Percentiles rank a stretch among this genome's conserved stretches.
phyloP scores from a whole-genome alignment of 1,140 invertebrate species.

The Potamilus streckersoni region DNA sequence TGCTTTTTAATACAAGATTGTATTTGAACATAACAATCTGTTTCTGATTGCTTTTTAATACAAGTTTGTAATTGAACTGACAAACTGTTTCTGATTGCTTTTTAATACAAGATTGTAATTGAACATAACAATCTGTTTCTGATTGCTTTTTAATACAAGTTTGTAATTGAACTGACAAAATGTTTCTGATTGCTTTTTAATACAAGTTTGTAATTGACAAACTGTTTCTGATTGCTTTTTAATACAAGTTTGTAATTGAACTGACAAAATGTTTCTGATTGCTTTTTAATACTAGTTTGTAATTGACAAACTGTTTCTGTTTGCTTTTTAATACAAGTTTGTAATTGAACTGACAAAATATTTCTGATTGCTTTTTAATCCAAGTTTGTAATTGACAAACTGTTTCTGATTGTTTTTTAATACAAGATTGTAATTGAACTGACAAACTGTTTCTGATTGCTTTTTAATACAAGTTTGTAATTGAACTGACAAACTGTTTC shows the following conservation, averaged over 20 bases:
- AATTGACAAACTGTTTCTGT: neutral
- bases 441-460: neutral
- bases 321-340: too few species aligned
- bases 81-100: neutral
- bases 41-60: neutral
- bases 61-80: neutral
- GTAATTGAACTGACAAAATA: neutral
- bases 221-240: neutral
- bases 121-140: conserved; percentile 1
- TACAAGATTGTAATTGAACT: neutral
- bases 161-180: neutral
- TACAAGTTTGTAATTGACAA: neutral
- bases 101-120: too few species aligned
- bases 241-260: neutral
- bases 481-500: neutral
- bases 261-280: neutral
- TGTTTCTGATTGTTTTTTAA: neutral
- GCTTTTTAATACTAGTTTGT: too few species aligned
- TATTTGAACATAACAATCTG: neutral
- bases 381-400: neutral
- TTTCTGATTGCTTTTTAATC: neutral
- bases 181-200: neutral
- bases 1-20: too few species aligned
- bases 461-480: too few species aligned
- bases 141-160: too few species aligned